phyloP scores from a whole-genome alignment of 2,113 vertebrate genomes.

The Pseudorectes ferrugineus region DNA sequence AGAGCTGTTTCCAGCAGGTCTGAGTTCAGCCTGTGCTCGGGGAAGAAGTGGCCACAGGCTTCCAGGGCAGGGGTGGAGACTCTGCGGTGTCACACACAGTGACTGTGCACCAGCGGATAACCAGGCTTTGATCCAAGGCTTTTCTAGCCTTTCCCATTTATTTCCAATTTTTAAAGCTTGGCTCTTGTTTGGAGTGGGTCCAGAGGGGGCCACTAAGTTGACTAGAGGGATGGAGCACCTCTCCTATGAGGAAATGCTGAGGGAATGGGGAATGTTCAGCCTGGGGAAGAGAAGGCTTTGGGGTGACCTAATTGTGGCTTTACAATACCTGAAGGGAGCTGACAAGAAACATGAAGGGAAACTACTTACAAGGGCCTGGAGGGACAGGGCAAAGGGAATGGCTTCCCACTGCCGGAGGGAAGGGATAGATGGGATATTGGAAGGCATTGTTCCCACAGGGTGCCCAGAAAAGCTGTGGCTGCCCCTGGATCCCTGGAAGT shows the following conservation, averaged over 20 bases:
- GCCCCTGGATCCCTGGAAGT: not conserved
- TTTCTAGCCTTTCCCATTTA: not conserved
- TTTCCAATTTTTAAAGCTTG: not conserved
- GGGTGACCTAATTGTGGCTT: not conserved
- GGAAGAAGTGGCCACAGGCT: not conserved
- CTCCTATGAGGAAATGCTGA: not conserved
- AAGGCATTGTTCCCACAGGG: not conserved
- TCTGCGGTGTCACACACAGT: not conserved
- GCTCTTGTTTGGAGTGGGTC: not conserved
- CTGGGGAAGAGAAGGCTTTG: not conserved
- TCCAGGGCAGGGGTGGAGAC: not conserved
- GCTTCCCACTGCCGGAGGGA: not conserved
- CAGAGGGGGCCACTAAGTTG: not conserved
- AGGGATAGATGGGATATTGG: fast-evolving
- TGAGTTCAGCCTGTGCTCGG: fast-evolving
- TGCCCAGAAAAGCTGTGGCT: not conserved
- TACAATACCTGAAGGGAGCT: not conserved
- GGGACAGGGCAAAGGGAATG: not conserved
- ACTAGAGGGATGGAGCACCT: not conserved
- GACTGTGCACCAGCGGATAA: not conserved
- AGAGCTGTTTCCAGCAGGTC: not conserved
- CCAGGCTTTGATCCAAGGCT: not conserved
- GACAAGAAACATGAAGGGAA: not conserved
- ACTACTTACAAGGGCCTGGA: not conserved
- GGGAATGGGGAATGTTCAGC: not conserved